Base-by-base conservation (phyloP, 2,888 invertebrate species). In the Scrobipalpa costella region DNA sequence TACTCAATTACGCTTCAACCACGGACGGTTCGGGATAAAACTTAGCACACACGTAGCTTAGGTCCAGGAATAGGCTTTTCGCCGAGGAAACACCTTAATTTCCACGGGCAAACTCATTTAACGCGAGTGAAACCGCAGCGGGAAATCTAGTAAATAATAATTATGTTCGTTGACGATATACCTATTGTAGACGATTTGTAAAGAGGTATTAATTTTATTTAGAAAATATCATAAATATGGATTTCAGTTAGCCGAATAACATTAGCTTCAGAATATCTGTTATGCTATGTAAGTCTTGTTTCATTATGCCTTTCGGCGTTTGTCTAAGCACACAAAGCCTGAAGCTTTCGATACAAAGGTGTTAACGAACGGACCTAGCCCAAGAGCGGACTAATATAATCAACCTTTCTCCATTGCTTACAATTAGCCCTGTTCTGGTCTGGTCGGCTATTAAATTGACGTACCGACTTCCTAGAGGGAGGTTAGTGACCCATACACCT, bases 401-500 rank as follows among this genome's bases (percentile, higher is more conserved):
- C n/a, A 55, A 55, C 55, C 33, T 55, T 33, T 55, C 27, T 55
- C 55, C 55, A 55, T 55, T 33, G 27, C 55, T 55, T 55, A 55
- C 55, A 55, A 55, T 55, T 55, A 55, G 55, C 55, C 55, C 13
- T 55, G 55, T 55, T 55, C 55, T 55, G 33, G 55, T 55, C 33
- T 55, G 55, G 27, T 72, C 70, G 71, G 78, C 79, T 81, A 84
- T 86, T 85, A 86, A 84, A 85, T 85, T 83, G 78, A 83, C 78
- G 79, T 78, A 78, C 79, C 77, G 77, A 78, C 82, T 84, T 84
- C 83, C 83, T 83, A 79, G 78, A 78, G 78, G 62, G 69, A 75
- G 88, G 86, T 86, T 78, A 78, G 76, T 79, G 85, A 83, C 83
- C 75, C 75, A 71, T 77, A 77, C 81, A 78, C 84, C 83, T 86